Base-by-base conservation (phyloP, 2,113 vertebrate genomes). In the Amphiprion percula region DNA sequence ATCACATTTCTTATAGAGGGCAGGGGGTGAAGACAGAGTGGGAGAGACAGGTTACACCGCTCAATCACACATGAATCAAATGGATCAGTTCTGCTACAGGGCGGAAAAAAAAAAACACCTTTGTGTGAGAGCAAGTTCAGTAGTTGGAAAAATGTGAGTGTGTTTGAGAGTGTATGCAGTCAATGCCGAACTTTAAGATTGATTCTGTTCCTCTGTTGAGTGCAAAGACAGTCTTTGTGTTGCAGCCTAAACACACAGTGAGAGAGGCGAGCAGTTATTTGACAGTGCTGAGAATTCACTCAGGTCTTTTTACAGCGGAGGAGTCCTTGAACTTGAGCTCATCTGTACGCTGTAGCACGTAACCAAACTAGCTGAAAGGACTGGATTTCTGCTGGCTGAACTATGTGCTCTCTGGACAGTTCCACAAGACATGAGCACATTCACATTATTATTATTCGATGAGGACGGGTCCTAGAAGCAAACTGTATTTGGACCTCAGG, bases 61-160 rank as follows among this genome's bases (percentile, higher is more conserved):
- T 82, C 58, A 74, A 82, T 87, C 62, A 74, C 64, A 82, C 77
- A 73, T 63, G 33, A 84, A 74, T 87, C 49, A 74, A 88, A 84
- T 12, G 16, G 69, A 63, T 87, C 76, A 58, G 80, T 66, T 87
- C 82, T 82, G 74, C 84, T 75, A 80, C 69, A 50, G 19, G 30
- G 15, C 5, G 19, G 30, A 74, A 67, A 30, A 30, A 47, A 21
- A 0, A 71, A 21, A 21, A 21, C 55, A 79, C 62, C 17, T 56
- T 15, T 75, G 19, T 56, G 53, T 1, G 5, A 26, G 33, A 66
- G 53, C 26, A 28, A 24, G 50, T 64, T 80, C 61, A 53, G 53
- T 21, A 11, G 62, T 24, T 28, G 11, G n/a, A 59, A 24, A 59
- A 24, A 50, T 23, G 46, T 62, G 54, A 14, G 26, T 15, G 16